These are phyloP conservation scores for Paraescarpia echinospica DNA, from an alignment of 1,140 invertebrate genomes.

Conservation along the genomic window DNA sequence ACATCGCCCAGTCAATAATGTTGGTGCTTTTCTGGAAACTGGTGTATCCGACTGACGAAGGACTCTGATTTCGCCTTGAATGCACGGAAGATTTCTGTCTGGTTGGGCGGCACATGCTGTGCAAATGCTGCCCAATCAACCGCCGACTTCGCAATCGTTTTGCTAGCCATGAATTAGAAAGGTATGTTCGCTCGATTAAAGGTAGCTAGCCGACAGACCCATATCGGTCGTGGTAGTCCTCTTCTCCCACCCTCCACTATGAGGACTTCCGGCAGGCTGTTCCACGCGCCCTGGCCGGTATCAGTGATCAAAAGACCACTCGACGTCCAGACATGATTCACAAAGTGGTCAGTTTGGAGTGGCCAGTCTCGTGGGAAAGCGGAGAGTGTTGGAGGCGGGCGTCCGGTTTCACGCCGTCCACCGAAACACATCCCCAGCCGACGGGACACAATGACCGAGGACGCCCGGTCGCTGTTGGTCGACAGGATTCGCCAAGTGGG, in stretches of 20 bases:
- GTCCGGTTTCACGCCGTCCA: neutral
- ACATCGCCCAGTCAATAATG: constrained; percentile 81
- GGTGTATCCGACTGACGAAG: constrained; percentile 59
- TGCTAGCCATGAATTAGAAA: constrained; percentile 22
- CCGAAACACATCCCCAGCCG: no score
- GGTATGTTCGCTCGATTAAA: neutral
- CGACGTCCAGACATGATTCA: neutral
- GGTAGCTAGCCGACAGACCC: neutral
- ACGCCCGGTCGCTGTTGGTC: neutral
- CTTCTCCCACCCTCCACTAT: no score
- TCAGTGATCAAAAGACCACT: neutral
- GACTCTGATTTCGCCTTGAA: constrained; percentile 80
- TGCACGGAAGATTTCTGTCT: constrained; percentile 69
- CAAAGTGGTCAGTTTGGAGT: neutral
- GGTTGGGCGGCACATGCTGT: constrained; percentile 72
- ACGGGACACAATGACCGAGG: neutral
- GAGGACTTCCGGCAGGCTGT: no score
- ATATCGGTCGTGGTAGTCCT: no score
- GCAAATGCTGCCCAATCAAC: constrained; percentile 82
- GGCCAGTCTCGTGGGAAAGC: neutral
- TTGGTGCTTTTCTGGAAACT: constrained; percentile 70
- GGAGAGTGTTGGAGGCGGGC: neutral
- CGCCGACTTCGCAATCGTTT: constrained; percentile 68
- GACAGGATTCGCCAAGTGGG: neutral
- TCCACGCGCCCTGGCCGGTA: no score